Evolutionary conservation across 2,113 vertebrate genomes (phyloP), one percentile per base, ranked within the genome.

Genomic region (Callorhinus ursinus): DNA sequence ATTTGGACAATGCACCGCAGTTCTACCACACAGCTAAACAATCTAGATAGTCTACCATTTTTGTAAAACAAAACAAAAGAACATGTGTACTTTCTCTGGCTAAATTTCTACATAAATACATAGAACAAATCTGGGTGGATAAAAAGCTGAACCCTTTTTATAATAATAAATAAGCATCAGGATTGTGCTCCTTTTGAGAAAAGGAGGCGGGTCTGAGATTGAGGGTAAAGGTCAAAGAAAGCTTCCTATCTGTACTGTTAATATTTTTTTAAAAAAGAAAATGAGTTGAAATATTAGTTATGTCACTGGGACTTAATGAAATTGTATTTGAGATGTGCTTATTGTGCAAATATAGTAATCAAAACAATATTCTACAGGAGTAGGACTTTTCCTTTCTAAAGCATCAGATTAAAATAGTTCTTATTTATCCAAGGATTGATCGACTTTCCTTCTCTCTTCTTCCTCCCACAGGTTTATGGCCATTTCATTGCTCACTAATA

Each of bases 231-330:
- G 16, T 85, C 26, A 86, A 96, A 81, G 19, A 59, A 93, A 93
- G 65, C 15, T 39, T 74, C 51, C 36, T 36, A 77, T 57, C 13
- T 80, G 2, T 69, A 63, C 65, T 55, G 83, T 89, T 71, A 63
- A 88, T 84, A 71, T 90, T 94, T 96, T 94, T 96, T 80, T 46
- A 80, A 95, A 87, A 90, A 95, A 80, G 16, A 63, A 94, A 51
- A 63, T 76, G 7, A 71, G 65, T 65, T 77, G n/a, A 61, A 51
- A 18, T 86, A 65, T 96, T 76, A 76, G 18, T 46, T 51, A 67
- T 9, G 5, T 72, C 24, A 80, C n/a, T 59, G 9, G 7, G 93
- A 79, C 36, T 63, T 63, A 81, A 94, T 28, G 51, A 94, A 93
- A 93, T 9, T 65, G 2, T 77, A 63, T 88, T 74, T 61, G 63